Conservation (phyloP, 2,797 vertebrate genomes). For the Tachyglossus aculeatus region DNA sequence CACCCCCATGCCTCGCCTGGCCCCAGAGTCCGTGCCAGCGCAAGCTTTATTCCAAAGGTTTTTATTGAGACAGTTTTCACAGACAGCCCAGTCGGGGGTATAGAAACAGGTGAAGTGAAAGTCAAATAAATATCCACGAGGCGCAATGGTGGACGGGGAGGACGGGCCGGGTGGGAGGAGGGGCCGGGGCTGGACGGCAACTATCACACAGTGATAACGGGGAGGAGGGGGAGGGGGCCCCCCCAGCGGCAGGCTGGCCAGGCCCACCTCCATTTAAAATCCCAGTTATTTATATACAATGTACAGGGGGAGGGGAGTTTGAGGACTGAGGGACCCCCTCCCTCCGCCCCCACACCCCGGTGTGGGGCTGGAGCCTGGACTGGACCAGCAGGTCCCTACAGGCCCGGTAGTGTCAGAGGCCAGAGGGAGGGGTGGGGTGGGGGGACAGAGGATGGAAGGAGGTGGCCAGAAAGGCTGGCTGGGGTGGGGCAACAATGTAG, state of each 20-base stretch:
- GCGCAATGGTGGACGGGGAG: slow-evolving; percentile 13
- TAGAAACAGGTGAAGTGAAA: slow-evolving; percentile 59
- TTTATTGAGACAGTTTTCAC: slow-evolving; percentile 76
- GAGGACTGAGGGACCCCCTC: background rate
- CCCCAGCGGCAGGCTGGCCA: background rate
- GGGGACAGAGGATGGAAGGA: no score
- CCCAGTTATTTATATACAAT: slow-evolving; percentile 60
- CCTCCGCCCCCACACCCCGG: background rate
- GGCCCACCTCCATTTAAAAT: slow-evolving; percentile 44
- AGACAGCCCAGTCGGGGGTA: slow-evolving; percentile 74
- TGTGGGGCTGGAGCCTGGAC: background rate
- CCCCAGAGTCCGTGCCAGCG: background rate
- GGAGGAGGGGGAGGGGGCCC: background rate
- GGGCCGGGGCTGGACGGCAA: slow-evolving; percentile 33
- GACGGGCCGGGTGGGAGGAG: slow-evolving; percentile 57
- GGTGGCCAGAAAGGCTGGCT: no score
- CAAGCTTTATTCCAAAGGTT: slow-evolving; percentile 63
- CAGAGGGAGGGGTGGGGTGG: background rate
- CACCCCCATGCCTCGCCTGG: background rate
- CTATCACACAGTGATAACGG: slow-evolving; percentile 94
- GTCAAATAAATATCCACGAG: slow-evolving; percentile 76
- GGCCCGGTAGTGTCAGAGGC: background rate
- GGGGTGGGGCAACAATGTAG: no score
- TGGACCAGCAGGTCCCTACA: background rate
- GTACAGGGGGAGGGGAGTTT: slow-evolving; percentile 32